These are phyloP conservation scores for Artibeus jamaicensis DNA, from an alignment of 2,797 vertebrate species.

Conservation along the genomic window DNA sequence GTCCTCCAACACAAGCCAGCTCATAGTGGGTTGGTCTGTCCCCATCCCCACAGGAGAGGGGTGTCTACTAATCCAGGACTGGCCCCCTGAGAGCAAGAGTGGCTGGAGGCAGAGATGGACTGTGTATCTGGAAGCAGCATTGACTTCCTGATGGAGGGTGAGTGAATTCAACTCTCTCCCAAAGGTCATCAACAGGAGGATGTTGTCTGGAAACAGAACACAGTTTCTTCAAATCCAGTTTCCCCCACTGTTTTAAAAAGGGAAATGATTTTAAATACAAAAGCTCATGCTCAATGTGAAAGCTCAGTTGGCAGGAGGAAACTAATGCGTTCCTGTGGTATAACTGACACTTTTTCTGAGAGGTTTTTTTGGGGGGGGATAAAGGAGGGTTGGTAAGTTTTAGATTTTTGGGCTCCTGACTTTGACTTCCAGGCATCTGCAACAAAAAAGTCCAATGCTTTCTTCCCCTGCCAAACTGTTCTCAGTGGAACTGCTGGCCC, in stretches of 20 bases:
- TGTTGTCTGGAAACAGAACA: background rate
- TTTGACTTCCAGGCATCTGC: background rate
- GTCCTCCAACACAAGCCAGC: background rate
- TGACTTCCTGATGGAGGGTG: accelerated
- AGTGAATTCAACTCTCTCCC: background rate
- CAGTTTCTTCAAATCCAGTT: background rate
- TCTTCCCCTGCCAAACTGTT: too few relatives aligned
- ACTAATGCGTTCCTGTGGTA: background rate
- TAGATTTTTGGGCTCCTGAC: background rate
- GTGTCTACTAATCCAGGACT: too few relatives aligned
- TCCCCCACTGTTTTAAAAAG: background rate
- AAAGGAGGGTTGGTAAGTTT: background rate
- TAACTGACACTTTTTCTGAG: background rate
- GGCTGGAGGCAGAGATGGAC: accelerated
- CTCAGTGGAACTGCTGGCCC: background rate
- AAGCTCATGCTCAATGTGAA: background rate
- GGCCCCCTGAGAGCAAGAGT: background rate
- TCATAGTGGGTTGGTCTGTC: background rate
- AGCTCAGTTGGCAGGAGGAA: background rate
- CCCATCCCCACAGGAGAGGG: background rate
- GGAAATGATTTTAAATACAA: background rate
- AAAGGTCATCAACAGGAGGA: background rate
- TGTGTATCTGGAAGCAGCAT: background rate
- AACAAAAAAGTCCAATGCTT: background rate
- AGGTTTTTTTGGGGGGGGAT: background rate